These are phyloP conservation scores for Gymnothorax javanicus DNA, from an alignment of 2,797 vertebrate genomes.

Conservation along the genomic window DNA sequence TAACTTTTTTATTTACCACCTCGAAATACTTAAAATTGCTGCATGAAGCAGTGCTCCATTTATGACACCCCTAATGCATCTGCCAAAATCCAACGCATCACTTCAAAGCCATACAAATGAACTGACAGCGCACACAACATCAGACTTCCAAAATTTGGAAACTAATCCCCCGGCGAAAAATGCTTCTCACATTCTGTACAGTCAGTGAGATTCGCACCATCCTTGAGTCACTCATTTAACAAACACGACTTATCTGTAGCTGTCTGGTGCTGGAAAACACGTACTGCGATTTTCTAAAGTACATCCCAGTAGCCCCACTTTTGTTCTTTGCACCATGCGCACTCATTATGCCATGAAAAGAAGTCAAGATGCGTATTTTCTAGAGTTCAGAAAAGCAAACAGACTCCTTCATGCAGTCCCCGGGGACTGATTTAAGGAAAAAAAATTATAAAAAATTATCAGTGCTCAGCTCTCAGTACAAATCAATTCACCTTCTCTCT, in stretches of 20 bases:
- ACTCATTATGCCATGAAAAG: background rate
- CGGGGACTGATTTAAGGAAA: background rate
- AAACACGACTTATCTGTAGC: background rate
- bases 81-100: background rate
- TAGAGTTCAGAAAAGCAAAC: background rate
- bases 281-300: background rate
- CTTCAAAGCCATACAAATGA: background rate
- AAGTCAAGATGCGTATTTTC: background rate
- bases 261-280: background rate
- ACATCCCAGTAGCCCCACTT: background rate
- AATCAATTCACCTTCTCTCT: conserved; percentile 21
- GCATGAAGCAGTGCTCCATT: conserved; percentile 16
- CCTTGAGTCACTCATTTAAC: background rate
- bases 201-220: background rate
- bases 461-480: conserved; percentile 18
- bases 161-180: background rate
- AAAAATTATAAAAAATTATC: background rate
- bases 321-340: background rate
- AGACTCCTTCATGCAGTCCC: background rate
- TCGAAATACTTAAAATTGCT: background rate
- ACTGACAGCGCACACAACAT: background rate
- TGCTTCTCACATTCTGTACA: background rate
- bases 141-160: conserved; percentile 2
- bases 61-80: background rate
- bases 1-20: background rate